Percentiles rank a stretch among this genome's conserved stretches.
phyloP scores from a whole-genome alignment of 2,113 vertebrate genomes.

The Bubalus kerabau region DNA sequence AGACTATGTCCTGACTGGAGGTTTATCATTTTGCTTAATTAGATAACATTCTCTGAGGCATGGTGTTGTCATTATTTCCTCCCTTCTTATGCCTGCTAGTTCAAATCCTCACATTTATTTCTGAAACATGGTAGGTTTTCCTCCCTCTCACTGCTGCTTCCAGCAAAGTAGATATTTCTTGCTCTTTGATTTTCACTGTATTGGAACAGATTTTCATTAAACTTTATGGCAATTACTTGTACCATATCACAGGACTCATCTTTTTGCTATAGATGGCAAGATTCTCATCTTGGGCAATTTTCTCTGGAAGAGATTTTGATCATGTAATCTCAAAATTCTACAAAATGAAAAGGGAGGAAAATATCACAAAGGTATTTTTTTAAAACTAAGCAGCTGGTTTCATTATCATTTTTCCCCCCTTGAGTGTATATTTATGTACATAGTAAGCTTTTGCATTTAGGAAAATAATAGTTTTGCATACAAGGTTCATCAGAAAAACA shows the following conservation, averaged over 20 bases:
- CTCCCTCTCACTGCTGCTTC: not conserved
- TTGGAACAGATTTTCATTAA: conserved; percentile 39
- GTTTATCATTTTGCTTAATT: conserved; percentile 70
- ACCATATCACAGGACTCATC: not conserved
- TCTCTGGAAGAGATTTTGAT: conserved; percentile 52
- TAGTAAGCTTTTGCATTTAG: conserved; percentile 22
- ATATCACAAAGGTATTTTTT: not conserved
- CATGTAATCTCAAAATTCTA: conserved; percentile 47
- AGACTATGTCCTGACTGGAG: conserved; percentile 20
- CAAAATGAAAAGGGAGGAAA: conserved; percentile 30
- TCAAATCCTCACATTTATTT: conserved; percentile 50
- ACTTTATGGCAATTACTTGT: conserved; percentile 35
- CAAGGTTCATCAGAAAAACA: not conserved
- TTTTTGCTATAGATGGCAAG: conserved; percentile 3
- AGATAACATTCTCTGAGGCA: conserved; percentile 68
- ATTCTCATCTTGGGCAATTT: conserved; percentile 47
- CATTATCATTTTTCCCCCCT: not conserved
- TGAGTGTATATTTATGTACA: conserved; percentile 7
- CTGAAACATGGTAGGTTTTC: conserved; percentile 26
- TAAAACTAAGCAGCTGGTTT: conserved; percentile 1
- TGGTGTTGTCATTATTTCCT: conserved; percentile 65
- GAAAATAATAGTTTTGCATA: not conserved
- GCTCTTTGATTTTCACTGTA: conserved; percentile 26
- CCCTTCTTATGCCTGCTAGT: conserved; percentile 28
- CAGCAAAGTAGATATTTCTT: not conserved